Percentiles rank a stretch among this genome's conserved stretches.
These are phyloP conservation scores for Caradrina clavipalpis DNA, from an alignment of 2,888 invertebrate genomes.

Conservation along the genomic window DNA sequence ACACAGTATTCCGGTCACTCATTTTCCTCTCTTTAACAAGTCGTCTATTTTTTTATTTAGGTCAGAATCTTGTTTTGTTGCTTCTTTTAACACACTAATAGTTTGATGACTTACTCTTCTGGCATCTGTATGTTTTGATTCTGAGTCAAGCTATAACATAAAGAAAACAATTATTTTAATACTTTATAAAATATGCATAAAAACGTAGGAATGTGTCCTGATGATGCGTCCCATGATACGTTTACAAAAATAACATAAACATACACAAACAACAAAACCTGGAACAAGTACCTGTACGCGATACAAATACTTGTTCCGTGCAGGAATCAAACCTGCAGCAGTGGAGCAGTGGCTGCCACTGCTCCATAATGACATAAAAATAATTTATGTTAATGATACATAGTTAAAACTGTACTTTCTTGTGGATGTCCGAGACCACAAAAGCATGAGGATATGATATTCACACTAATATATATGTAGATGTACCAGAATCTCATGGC, in stretches of 20 bases:
- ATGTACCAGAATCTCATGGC: no score
- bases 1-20: constrained; percentile 84
- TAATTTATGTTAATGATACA: background rate
- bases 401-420: background rate
- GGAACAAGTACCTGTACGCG: background rate
- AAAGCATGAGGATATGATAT: background rate
- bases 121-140: constrained; percentile 80
- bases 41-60: constrained; percentile 87
- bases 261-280: background rate
- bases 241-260: no score
- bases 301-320: background rate
- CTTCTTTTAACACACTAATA: constrained; percentile 84
- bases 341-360: background rate
- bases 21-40: constrained; percentile 85
- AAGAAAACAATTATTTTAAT: constrained; percentile 7
- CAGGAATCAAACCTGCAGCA: background rate
- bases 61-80: constrained; percentile 84
- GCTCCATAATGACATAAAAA: background rate
- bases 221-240: no score
- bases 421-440: background rate
- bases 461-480: no score
- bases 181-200: background rate
- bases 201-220: no score
- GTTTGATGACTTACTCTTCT: constrained; percentile 77
- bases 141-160: constrained; percentile 79